Evolutionary conservation across 2,888 invertebrate genomes (phyloP), one percentile per base, ranked within the genome.

Genomic region (Liopterus haemorrhoidalis): DNA sequence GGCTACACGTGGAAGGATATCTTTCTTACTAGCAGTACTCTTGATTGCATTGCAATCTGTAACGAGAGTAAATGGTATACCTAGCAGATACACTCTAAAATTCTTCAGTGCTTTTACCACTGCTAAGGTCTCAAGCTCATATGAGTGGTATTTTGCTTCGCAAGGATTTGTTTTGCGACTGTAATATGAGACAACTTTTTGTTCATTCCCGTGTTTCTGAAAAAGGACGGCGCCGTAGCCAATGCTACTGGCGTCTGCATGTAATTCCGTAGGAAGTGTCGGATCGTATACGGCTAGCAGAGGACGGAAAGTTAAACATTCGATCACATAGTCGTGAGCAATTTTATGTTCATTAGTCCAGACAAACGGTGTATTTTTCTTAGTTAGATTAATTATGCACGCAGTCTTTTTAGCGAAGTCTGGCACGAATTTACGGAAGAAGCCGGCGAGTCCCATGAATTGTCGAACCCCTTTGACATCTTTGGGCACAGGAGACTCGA

Each of bases 21-120:
- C 57, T 15, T 55, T 54, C 31, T 63, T 61, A 1, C 33, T 45
- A 12, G 55, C 46, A 0, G 61, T 57, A 1, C 51, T 38, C 20
- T 58, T 59, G 1, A 64, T 25, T 1, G 61, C 54, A 33, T 60
- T 59, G 33, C 61, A 64, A 37, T 68, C 66, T 2, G 59, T 61
- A 3, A 57, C 40, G 1, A 62, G 46, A 8, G 45, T 52, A 39
- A 63, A 61, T 0, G 36, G 38, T 5, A 51, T 48, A 2, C 57
- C 57, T 9, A 55, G 40, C 0, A 61, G 22, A 35, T 59, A 61
- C 4, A 52, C 52, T 5, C 57, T 51, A 46, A 61, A 60, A 45
- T 58, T 48, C 25, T 52, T 39, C 1, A 61, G 19, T 0, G 56
- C 54, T 33, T 54, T 57, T 1, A 63, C 50, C 1, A 64, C 52